phyloP scores from a whole-genome alignment of 2,797 vertebrate genomes.

The Sternotherus odoratus region DNA sequence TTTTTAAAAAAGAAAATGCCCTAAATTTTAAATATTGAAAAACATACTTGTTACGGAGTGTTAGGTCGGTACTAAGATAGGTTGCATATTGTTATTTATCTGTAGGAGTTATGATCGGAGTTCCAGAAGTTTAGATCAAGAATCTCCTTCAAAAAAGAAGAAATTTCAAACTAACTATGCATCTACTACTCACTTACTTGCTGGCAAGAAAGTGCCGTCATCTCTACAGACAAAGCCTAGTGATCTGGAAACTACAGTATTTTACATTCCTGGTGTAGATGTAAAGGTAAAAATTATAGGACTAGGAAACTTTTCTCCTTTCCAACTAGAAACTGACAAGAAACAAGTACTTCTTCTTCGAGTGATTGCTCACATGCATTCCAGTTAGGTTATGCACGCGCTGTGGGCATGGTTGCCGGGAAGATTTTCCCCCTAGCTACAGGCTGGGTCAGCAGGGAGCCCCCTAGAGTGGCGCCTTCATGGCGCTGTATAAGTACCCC shows the following conservation, averaged over 20 bases:
- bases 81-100: neutral
- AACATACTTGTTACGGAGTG: neutral
- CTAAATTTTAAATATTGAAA: neutral
- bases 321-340: neutral
- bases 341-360: neutral
- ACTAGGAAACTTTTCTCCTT: neutral
- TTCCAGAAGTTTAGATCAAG: conserved; percentile 94
- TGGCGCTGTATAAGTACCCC: too few relatives aligned
- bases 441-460: too few relatives aligned
- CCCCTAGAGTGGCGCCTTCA: too few relatives aligned
- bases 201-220: conserved; percentile 94
- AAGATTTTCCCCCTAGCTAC: too few relatives aligned
- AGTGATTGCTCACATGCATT: too few relatives aligned
- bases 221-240: conserved; percentile 94
- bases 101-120: conserved; percentile 94
- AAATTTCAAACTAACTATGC: conserved; percentile 94
- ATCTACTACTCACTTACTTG: conserved; percentile 92
- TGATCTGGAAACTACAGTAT: conserved; percentile 96
- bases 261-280: conserved; percentile 99
- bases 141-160: conserved; percentile 97
- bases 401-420: too few relatives aligned
- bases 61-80: neutral
- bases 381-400: too few relatives aligned
- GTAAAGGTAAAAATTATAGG: conserved; percentile 89
- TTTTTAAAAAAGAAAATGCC: neutral